Evolutionary conservation across 2,113 vertebrate genomes (phyloP).

Genomic region (Phocoena phocoena): DNA sequence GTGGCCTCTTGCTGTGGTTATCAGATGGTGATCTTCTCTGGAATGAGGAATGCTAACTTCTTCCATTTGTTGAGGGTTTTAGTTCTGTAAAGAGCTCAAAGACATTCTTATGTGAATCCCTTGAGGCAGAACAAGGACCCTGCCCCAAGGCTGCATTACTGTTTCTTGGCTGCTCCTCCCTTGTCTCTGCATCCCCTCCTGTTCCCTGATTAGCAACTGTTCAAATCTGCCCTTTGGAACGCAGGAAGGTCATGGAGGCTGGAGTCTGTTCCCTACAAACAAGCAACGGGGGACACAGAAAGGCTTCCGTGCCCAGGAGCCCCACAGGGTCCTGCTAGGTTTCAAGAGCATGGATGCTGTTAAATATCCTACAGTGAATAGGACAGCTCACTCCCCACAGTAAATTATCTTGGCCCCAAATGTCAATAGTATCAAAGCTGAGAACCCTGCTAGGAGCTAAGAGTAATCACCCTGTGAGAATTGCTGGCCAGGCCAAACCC

Average conservation of each 20-base stretch:
- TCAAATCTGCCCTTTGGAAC: not conserved
- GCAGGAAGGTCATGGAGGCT: not conserved
- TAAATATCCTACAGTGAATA: too few relatives aligned
- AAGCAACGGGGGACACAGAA: not conserved
- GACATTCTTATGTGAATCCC: too few relatives aligned
- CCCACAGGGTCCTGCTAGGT: not conserved
- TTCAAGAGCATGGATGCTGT: not conserved
- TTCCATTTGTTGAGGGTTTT: too few relatives aligned
- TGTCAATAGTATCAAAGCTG: not conserved
- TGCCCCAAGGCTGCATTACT: not conserved
- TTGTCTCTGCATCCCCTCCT: too few relatives aligned
- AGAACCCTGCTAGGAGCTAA: not conserved
- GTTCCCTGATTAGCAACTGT: too few relatives aligned
- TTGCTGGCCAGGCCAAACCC: not conserved
- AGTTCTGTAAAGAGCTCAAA: too few relatives aligned
- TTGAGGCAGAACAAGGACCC: not conserved
- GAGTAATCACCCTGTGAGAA: not conserved
- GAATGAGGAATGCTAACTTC: too few relatives aligned
- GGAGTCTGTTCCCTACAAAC: not conserved
- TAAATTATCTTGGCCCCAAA: not conserved
- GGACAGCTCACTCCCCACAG: not conserved
- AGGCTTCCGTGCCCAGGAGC: not conserved
- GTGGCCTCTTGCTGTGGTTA: too few relatives aligned
- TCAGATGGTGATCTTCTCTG: too few relatives aligned
- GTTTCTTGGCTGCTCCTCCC: not conserved